Evolutionary conservation across 2,888 invertebrate species (phyloP).

Genomic region (Zaprionus lineosus): DNA sequence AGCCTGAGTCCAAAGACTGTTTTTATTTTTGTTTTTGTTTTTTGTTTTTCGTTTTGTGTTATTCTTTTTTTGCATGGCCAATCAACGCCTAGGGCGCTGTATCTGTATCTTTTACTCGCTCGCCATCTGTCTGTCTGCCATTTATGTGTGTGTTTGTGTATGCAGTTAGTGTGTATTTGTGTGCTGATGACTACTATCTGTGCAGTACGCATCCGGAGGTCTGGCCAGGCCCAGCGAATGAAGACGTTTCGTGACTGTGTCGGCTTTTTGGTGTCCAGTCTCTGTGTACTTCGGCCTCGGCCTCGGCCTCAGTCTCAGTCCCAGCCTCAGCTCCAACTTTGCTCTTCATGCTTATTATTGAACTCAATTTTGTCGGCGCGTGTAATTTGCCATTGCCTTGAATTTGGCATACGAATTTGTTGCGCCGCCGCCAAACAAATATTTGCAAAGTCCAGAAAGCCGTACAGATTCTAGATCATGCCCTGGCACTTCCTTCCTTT

Average conservation of each 20-base stretch:
- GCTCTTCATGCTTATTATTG: slow-evolving; percentile 77
- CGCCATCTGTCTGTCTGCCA: slow-evolving; percentile 5
- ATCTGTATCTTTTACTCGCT: slow-evolving; percentile 46
- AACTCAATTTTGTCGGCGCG: slow-evolving; percentile 78
- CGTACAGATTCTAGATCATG: slow-evolving; percentile 1
- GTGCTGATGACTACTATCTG: slow-evolving; percentile 68
- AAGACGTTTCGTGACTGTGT: slow-evolving; percentile 83
- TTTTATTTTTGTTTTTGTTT: too few relatives aligned
- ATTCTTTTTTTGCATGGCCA: slow-evolving; percentile 74
- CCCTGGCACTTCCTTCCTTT: slow-evolving; percentile 68
- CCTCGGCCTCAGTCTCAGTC: slow-evolving; percentile 32
- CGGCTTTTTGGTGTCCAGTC: slow-evolving; percentile 20
- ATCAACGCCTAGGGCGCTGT: slow-evolving; percentile 73
- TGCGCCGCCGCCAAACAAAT: slow-evolving; percentile 70
- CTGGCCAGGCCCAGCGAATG: slow-evolving; percentile 73
- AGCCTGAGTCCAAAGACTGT: slow-evolving; percentile 18
- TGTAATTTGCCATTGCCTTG: slow-evolving; percentile 75
- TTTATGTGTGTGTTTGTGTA: slow-evolving; percentile 21
- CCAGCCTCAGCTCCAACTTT: slow-evolving; percentile 10
- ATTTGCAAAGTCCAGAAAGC: slow-evolving; percentile 45
- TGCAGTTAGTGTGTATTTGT: slow-evolving; percentile 30
- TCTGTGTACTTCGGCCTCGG: slow-evolving; percentile 44
- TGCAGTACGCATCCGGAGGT: slow-evolving; percentile 75
- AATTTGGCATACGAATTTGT: slow-evolving; percentile 76
- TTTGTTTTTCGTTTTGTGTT: too few relatives aligned